Evolutionary conservation across 2,888 invertebrate species (phyloP).

Genomic region (Zygogramma bicolorata): DNA sequence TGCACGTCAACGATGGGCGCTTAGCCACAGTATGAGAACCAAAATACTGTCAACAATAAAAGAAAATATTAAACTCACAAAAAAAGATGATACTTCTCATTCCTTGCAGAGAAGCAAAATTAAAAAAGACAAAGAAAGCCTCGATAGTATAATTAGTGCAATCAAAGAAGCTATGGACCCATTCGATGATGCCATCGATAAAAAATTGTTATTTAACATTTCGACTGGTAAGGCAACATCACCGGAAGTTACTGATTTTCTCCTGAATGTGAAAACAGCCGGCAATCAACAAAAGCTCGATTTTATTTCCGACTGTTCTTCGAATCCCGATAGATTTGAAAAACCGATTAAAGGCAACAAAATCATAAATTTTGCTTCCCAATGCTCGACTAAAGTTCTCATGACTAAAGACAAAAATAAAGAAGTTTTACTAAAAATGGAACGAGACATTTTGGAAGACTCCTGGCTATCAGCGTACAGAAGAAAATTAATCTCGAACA

Average conservation of each 20-base stretch:
- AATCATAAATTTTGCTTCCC: conserved; percentile 50
- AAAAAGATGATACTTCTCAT: conserved; percentile 53
- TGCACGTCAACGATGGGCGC: conserved; percentile 27
- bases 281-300: conserved; percentile 34
- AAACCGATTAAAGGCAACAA: conserved; percentile 45
- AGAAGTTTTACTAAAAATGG: conserved; percentile 51
- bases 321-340: conserved; percentile 29
- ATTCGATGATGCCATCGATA: conserved; percentile 40
- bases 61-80: conserved; percentile 41
- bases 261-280: conserved; percentile 29
- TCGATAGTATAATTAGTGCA: conserved; percentile 44
- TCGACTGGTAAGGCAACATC: conserved; percentile 58
- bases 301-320: conserved; percentile 37
- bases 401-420: conserved; percentile 38
- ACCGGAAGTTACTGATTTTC: conserved; percentile 52
- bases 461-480: not conserved
- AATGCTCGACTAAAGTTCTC: conserved; percentile 36
- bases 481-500: not conserved
- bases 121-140: conserved; percentile 44
- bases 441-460: conserved; percentile 48
- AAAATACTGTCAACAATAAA: conserved; percentile 28
- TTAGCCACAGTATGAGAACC: conserved; percentile 24
- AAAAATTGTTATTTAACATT: conserved; percentile 51
- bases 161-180: conserved; percentile 48
- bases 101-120: conserved; percentile 33